Conservation (phyloP, 64 coral and sea anemone species). For the Hydrozoanthus tunicans region DNA sequence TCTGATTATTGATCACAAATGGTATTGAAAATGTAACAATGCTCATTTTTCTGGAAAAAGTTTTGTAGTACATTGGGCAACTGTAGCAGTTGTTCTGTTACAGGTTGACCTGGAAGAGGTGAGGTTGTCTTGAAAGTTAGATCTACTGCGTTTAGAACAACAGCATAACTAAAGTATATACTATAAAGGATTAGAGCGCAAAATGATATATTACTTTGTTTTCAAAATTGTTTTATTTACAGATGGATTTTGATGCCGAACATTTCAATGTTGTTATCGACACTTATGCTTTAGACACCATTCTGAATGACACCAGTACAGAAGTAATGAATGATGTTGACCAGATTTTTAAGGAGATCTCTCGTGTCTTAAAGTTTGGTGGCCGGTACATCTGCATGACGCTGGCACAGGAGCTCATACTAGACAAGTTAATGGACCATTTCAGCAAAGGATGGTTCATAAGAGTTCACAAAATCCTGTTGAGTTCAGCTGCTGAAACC, state of each 20-base stretch:
- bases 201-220: too few relatives aligned
- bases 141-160: too few relatives aligned
- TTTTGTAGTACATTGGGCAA: too few relatives aligned
- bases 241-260: conserved; percentile 71
- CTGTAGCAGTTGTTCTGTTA: too few relatives aligned
- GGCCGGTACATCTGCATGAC: conserved; percentile 90
- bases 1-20: too few relatives aligned
- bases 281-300: conserved; percentile 79
- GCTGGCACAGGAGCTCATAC: conserved; percentile 78
- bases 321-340: conserved; percentile 58
- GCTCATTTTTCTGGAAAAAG: too few relatives aligned
- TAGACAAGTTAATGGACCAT: conserved; percentile 69
- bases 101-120: too few relatives aligned
- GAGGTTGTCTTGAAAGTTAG: too few relatives aligned
- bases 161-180: too few relatives aligned
- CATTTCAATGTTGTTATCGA: conserved; percentile 83
- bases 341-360: conserved; percentile 70
- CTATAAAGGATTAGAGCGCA: too few relatives aligned
- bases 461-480: conserved; percentile 73
- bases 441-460: conserved; percentile 90
- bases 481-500: not conserved
- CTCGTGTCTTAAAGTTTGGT: conserved; percentile 68
- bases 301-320: conserved; percentile 43
- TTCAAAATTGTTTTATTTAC: not conserved
- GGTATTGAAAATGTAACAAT: too few relatives aligned